Evolutionary conservation across 2,113 vertebrate species (phyloP).

Genomic region (Cavia porcellus): DNA sequence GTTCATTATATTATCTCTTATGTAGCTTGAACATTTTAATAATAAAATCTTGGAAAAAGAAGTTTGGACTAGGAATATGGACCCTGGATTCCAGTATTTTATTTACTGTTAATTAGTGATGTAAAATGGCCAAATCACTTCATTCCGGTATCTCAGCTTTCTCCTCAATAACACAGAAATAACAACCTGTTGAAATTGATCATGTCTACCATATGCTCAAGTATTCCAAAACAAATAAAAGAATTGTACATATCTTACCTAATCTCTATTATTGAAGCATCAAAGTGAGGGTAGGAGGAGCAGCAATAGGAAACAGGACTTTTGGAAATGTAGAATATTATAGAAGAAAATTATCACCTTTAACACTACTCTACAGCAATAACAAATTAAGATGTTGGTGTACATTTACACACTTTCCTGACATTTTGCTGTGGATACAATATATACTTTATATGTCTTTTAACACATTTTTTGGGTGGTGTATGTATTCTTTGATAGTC

Average conservation of each 20-base stretch:
- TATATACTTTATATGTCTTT: neutral
- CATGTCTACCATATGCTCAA: neutral
- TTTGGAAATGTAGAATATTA: constrained; percentile 46
- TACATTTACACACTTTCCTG: constrained; percentile 10
- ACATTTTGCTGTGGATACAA: constrained; percentile 48
- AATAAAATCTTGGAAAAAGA: constrained; percentile 5
- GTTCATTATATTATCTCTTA: constrained; percentile 12
- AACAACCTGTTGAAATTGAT: constrained; percentile 33
- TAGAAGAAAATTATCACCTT: constrained; percentile 15
- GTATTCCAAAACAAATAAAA: constrained; percentile 24
- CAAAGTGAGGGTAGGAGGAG: neutral
- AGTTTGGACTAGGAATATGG: neutral
- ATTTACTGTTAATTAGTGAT: constrained; percentile 35
- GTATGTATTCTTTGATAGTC: neutral
- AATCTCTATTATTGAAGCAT: constrained; percentile 28
- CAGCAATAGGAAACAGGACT: neutral
- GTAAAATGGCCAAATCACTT: constrained; percentile 16
- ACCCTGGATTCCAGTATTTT: neutral
- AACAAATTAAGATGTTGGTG: constrained; percentile 7
- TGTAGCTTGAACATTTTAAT: constrained; percentile 41
- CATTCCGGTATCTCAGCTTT: neutral
- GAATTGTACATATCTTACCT: neutral
- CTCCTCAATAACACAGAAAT: constrained; percentile 30
- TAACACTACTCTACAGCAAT: neutral
- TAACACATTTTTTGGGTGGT: constrained; percentile 50